These are phyloP conservation scores for Cervus canadensis DNA, from an alignment of 2,113 vertebrate species.

Conservation along the genomic window DNA sequence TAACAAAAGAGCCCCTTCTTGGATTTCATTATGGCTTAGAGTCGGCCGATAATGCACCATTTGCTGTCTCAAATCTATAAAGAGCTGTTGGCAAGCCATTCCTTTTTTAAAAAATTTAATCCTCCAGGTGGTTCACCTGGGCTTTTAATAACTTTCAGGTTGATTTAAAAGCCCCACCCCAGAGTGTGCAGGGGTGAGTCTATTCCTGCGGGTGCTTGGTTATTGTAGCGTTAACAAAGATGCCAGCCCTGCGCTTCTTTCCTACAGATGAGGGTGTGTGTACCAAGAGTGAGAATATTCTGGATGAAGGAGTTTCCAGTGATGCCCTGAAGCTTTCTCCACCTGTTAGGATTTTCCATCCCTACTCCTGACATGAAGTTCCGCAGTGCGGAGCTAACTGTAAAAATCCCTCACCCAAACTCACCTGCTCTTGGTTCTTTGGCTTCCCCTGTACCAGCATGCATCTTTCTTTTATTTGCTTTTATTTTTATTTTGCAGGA, in stretches of 20 bases:
- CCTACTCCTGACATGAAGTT: neutral
- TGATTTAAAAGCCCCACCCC: neutral
- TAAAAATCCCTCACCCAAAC: neutral
- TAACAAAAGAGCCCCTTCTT: neutral
- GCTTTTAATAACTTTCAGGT: slow-evolving; percentile 11
- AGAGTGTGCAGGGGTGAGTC: neutral
- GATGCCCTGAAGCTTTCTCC: neutral
- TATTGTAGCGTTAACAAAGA: neutral
- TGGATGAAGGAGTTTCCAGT: neutral
- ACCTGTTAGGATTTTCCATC: neutral
- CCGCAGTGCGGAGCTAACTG: neutral
- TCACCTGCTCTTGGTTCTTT: neutral
- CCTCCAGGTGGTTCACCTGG: neutral
- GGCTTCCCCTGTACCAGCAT: neutral
- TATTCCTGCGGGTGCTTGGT: neutral
- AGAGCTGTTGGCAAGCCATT: neutral
- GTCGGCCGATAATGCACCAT: neutral
- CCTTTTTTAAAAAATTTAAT: neutral
- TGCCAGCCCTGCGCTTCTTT: neutral
- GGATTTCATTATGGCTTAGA: neutral
- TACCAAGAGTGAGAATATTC: neutral
- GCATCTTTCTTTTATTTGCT: neutral
- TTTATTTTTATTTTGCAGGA: neutral
- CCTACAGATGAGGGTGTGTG: neutral
- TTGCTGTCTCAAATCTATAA: neutral